Evolutionary conservation across 2,113 vertebrate species (phyloP).

Genomic region (Vanacampus margaritifer): DNA sequence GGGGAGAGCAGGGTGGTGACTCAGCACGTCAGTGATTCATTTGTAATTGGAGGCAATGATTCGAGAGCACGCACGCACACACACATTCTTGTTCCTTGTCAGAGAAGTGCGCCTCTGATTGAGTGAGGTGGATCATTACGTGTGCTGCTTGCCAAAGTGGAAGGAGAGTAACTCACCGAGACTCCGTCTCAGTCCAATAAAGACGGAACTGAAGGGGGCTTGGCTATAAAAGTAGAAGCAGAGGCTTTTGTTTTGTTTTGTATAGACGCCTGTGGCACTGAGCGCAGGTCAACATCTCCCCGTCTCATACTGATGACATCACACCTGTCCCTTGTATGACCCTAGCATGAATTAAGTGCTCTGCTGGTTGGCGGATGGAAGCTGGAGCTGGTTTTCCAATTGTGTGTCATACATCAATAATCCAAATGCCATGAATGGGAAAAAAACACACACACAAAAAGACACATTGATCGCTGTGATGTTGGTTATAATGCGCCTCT

Average conservation of each 20-base stretch:
- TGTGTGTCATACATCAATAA: too few relatives aligned
- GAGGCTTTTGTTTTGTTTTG: too few relatives aligned
- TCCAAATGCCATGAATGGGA: too few relatives aligned
- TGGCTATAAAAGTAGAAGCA: too few relatives aligned
- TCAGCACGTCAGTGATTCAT: slow-evolving; percentile 58
- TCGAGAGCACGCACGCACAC: slow-evolving; percentile 35
- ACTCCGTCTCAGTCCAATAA: neutral
- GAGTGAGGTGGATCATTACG: slow-evolving; percentile 38
- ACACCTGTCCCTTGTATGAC: neutral
- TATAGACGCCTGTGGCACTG: neutral
- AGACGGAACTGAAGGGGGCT: slow-evolving; percentile 5
- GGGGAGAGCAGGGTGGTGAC: slow-evolving; percentile 44
- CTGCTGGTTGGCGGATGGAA: neutral
- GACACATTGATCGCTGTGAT: neutral
- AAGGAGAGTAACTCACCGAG: slow-evolving; percentile 12
- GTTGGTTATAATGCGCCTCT: too few relatives aligned
- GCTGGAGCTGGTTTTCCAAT: neutral
- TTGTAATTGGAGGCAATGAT: slow-evolving; percentile 57
- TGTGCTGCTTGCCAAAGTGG: slow-evolving; percentile 30
- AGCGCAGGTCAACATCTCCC: neutral
- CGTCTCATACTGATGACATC: neutral
- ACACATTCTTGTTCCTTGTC: slow-evolving; percentile 41
- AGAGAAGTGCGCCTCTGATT: slow-evolving; percentile 44
- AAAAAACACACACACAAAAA: too few relatives aligned
- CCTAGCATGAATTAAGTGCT: neutral